Conservation (phyloP, 1,140 invertebrate species). For the Lepidostoma basale region DNA sequence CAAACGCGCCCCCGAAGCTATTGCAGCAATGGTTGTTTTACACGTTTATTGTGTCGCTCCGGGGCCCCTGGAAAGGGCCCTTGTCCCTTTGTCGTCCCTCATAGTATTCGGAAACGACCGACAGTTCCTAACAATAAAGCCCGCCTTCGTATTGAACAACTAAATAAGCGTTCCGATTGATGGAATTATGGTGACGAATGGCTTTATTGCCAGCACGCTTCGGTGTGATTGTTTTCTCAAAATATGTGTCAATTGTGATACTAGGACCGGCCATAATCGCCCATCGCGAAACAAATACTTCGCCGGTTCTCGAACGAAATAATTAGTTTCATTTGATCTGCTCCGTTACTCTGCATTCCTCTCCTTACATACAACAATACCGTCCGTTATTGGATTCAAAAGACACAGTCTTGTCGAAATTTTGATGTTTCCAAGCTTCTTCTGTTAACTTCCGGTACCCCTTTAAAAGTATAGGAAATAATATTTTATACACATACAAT, state of each 20-base stretch:
- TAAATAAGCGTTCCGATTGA: constrained; percentile 27
- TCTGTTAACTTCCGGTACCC: no score
- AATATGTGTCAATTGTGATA: constrained; percentile 11
- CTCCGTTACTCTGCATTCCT: no score
- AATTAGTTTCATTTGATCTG: no score
- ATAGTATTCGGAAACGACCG: constrained; percentile 17
- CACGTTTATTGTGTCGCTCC: constrained; percentile 22
- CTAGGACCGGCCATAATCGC: no score
- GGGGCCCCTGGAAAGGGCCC: background rate
- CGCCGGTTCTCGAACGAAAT: no score
- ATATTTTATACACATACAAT: no score
- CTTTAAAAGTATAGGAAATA: no score
- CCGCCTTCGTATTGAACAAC: background rate
- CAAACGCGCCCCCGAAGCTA: constrained; percentile 29
- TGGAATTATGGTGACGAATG: constrained; percentile 43
- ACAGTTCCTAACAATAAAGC: constrained; percentile 23
- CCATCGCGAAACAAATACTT: background rate
- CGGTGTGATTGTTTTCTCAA: background rate
- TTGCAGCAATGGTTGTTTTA: constrained; percentile 1
- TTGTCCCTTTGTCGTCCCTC: constrained; percentile 26
- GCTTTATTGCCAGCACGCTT: constrained; percentile 40
- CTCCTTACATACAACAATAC: no score
- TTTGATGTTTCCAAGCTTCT: no score
- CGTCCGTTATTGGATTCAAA: no score
- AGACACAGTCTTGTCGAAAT: no score